Base-by-base conservation (phyloP, 2,888 invertebrate genomes). In the Pachycephus smyrnensis region DNA sequence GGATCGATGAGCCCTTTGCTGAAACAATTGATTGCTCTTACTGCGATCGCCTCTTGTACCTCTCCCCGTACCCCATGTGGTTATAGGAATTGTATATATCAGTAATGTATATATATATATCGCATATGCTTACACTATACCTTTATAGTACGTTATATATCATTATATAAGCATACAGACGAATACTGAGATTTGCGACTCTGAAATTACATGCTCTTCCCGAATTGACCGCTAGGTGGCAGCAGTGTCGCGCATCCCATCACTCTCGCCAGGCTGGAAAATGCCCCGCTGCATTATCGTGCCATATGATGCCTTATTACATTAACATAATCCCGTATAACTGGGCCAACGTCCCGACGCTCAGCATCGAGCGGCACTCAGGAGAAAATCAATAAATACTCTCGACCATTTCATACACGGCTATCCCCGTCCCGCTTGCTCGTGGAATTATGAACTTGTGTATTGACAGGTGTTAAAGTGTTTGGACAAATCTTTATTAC, bases 241-340 rank as follows among this genome's bases (percentile, higher is more conserved):
- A 55, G 55, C 55, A 55, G 23, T 23, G 55, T 23, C 55, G 55
- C 55, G 15, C 33, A 33, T 33, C 15, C 55, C 55, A 23, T 55
- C 55, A 9, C 23, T 55, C 23, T 55, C 55, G 55, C 55, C 23
- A 55, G 9, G 23, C 23, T 55, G 55, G 23, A 55, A 40, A 55
- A 55, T 55, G 55, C 55, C 55, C 2, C 37, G 55, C 69, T 78
- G 78, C 75, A 78, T 78, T 78, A 78, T 78, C 78, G 78, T 73
- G 78, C 78, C 78, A 78, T 78, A 78, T 78, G 78, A 78, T 78
- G 78, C 78, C 78, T 78, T 78, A 78, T 78, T 78, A 76, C 78
- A 78, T 78, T 78, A 78, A 55, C 78, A 78, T 78, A 78, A 78
- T 78, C 78, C 76, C 77, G 69, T 31, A 55, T 55, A 71, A 71